phyloP scores from a whole-genome alignment of 2,888 invertebrate genomes.

The Saturnia pavonia region DNA sequence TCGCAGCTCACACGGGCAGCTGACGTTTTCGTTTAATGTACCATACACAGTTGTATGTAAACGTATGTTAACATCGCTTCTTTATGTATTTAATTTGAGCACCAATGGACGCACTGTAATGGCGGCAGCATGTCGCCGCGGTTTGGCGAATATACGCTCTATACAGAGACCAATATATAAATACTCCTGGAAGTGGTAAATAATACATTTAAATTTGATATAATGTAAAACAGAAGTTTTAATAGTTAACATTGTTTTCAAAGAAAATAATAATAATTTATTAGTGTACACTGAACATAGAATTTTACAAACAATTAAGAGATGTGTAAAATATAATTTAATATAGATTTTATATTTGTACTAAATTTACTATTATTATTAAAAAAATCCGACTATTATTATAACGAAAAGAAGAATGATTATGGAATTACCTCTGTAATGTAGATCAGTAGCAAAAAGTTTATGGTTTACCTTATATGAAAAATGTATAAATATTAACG shows the following conservation, averaged over 20 bases:
- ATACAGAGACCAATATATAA: slow-evolving; percentile 35
- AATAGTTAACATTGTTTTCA: no score
- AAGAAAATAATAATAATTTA: no score
- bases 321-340: no score
- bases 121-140: slow-evolving; percentile 74
- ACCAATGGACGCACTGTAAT: slow-evolving; percentile 68
- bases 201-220: neutral
- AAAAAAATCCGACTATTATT: no score
- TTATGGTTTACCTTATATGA: no score
- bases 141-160: slow-evolving; percentile 68
- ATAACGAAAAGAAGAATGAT: neutral
- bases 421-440: neutral
- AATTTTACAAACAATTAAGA: no score
- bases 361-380: no score
- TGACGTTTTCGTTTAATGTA: slow-evolving; percentile 39
- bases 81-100: slow-evolving; percentile 79
- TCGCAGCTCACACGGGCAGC: slow-evolving; percentile 34
- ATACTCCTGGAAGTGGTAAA: slow-evolving; percentile 8
- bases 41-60: slow-evolving; percentile 39
- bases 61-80: slow-evolving; percentile 65
- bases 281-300: no score
- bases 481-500: no score
- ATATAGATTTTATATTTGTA: no score
- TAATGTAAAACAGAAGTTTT: no score
- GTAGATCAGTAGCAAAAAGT: neutral